phyloP scores from a whole-genome alignment of 1,140 invertebrate genomes.

The Drosophila sturtevanti region DNA sequence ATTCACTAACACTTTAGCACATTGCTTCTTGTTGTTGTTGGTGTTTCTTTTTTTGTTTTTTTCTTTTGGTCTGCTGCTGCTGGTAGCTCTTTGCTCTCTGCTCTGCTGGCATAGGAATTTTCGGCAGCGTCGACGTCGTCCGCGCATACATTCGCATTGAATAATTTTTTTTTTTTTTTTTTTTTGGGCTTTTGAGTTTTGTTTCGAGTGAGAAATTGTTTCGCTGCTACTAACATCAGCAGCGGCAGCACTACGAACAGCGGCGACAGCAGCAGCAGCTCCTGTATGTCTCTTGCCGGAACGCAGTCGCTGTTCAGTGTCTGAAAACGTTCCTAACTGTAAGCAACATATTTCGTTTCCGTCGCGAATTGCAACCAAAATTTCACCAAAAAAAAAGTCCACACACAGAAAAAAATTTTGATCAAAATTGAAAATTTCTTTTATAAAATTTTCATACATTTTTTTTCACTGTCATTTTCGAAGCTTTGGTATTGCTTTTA shows the following conservation, averaged over 20 bases:
- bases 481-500: slow-evolving; percentile 2
- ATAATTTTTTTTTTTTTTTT: slow-evolving; percentile 1
- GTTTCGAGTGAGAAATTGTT: slow-evolving; percentile 8
- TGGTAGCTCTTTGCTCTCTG: background rate
- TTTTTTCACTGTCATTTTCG: background rate
- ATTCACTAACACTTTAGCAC: background rate
- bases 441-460: background rate
- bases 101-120: slow-evolving; percentile 20
- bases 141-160: background rate
- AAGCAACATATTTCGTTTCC: slow-evolving; percentile 59
- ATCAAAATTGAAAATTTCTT: slow-evolving; percentile 13
- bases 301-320: slow-evolving; percentile 52
- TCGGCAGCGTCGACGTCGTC: slow-evolving; percentile 8
- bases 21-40: background rate
- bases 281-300: slow-evolving; percentile 1
- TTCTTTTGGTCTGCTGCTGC: background rate
- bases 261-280: slow-evolving; percentile 4
- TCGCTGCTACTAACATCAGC: background rate
- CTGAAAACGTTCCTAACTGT: slow-evolving; percentile 72
- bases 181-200: slow-evolving; percentile 16
- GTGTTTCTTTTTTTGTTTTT: background rate
- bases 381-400: slow-evolving; percentile 22
- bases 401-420: slow-evolving; percentile 21
- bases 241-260: background rate
- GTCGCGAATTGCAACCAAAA: slow-evolving; percentile 41